Conservation (phyloP, 2,888 invertebrate species). For the Elmis aenea region DNA sequence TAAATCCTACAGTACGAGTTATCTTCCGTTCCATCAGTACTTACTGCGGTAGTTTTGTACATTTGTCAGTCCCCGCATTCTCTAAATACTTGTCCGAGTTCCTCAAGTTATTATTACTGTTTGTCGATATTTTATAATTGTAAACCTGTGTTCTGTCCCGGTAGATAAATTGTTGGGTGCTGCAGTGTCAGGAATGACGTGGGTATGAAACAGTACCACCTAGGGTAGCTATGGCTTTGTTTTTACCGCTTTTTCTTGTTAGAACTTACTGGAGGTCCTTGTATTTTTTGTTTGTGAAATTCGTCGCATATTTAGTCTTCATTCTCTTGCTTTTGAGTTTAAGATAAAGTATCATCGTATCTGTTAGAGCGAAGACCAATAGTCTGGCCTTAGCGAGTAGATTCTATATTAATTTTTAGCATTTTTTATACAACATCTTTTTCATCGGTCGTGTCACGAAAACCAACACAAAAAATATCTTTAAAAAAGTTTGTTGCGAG, state of each 20-base stretch:
- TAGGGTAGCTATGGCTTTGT: constrained; percentile 35
- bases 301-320: no score
- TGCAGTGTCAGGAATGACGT: constrained; percentile 38
- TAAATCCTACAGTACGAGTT: neutral
- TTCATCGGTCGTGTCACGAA: no score
- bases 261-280: constrained; percentile 35
- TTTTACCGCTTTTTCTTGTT: constrained; percentile 36
- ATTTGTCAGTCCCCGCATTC: constrained; percentile 15
- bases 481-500: no score
- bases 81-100: constrained; percentile 16
- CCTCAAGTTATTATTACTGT: constrained; percentile 12
- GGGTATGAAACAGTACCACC: constrained; percentile 39
- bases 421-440: no score
- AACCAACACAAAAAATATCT: no score
- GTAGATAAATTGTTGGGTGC: constrained; percentile 37
- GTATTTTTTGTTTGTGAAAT: neutral
- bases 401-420: no score
- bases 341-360: no score
- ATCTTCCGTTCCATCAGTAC: constrained; percentile 1
- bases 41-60: constrained; percentile 6
- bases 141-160: constrained; percentile 35
- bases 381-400: no score
- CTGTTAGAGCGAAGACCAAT: no score
- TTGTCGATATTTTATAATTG: constrained; percentile 33
- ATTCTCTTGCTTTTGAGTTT: no score